Base-by-base conservation (phyloP, 2,888 invertebrate species). In the Allygus modestus region DNA sequence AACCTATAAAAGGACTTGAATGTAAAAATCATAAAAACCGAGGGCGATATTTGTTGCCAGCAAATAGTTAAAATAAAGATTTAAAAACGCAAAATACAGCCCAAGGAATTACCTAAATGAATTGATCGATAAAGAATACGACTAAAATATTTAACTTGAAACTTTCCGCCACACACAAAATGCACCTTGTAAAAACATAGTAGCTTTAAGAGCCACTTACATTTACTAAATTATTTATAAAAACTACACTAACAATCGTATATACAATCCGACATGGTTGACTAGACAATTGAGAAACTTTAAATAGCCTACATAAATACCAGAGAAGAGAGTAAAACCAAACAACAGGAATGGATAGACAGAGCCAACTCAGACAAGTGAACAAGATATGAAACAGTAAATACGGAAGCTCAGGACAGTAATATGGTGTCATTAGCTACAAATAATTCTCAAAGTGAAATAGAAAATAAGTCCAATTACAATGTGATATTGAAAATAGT, bases 281-380 rank as follows among this genome's bases (percentile, higher is more conserved):
- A 65, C 28, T 65, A 65, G 65, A 65, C 12, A 26, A 28, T n/a
- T n/a, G n/a, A 31, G 28, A 31, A 12, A 15, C 28, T 31, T 31
- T 65, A 31, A 28, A 65, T 4, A 65, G 11, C 15, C 23, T n/a
- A 31, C 1, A 11, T 11, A 65, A 1, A 28, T 28, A 23, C 9
- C 20, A 65, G 28, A 65, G 31, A 65, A 9, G 15, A 65, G 31
- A 20, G 65, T 65, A 26, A 65, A 58, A 51, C 4, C 0, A n/a
- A n/a, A n/a, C n/a, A n/a, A 17, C 26, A 65, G 65, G 65, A 65
- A 65, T 65, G 65, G 65, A 65, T 15, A 65, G 65, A 31, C 28
- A 26, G 15, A 26, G 12, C 28, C 12, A 23, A 15, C n/a, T 65
- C 2, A 7, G 20, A 23, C 23, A 54, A 54, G 23, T 11, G 2